A percentile compares a stretch with the other conserved stretches of the same genome.
phyloP scores from a whole-genome alignment of 2,888 invertebrate species.

The Aphodius granarius region DNA sequence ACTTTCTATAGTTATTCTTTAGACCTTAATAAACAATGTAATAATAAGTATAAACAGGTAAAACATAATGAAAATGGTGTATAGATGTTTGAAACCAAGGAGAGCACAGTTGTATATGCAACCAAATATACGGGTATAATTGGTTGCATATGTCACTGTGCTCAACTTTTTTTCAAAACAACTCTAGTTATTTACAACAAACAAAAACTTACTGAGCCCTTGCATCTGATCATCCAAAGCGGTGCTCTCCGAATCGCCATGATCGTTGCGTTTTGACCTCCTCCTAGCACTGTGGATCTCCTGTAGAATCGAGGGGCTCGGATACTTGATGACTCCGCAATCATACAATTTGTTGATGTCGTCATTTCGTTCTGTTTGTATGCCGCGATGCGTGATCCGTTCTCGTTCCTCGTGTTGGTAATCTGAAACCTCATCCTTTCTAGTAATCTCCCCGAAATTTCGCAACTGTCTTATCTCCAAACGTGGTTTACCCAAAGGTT shows the following conservation, averaged over 20 bases:
- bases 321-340: constrained; percentile 48
- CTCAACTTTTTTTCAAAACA: too few relatives aligned
- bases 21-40: too few relatives aligned
- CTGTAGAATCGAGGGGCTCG: constrained; percentile 37
- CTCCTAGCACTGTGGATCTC: constrained; percentile 12
- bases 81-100: too few relatives aligned
- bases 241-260: constrained; percentile 21
- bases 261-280: constrained; percentile 24
- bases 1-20: too few relatives aligned
- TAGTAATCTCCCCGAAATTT: constrained; percentile 24
- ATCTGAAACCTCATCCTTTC: constrained; percentile 19
- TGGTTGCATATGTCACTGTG: too few relatives aligned
- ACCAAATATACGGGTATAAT: too few relatives aligned
- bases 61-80: too few relatives aligned
- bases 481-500: constrained; percentile 17
- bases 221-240: constrained; percentile 27
- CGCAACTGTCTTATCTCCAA: constrained; percentile 27
- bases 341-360: constrained; percentile 45
- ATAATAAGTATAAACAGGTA: too few relatives aligned
- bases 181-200: too few relatives aligned
- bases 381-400: constrained; percentile 41
- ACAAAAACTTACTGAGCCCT: constrained; percentile 24
- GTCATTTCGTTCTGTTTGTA: constrained; percentile 49
- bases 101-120: too few relatives aligned
- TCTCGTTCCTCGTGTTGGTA: constrained; percentile 22